phyloP scores from a whole-genome alignment of 2,113 vertebrate species.

The Nibea albiflora region DNA sequence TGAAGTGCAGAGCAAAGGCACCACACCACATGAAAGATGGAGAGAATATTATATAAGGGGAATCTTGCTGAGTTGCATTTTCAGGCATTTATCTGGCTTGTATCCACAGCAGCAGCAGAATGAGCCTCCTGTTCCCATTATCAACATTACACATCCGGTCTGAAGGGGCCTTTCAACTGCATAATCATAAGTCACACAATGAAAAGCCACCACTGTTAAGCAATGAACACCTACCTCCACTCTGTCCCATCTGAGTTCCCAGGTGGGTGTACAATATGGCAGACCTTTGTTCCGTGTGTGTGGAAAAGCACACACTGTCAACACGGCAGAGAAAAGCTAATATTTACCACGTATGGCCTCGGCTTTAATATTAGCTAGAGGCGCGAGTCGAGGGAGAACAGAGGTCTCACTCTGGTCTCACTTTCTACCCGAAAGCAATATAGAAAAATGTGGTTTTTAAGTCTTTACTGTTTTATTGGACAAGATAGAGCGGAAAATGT shows the following conservation, averaged over 20 bases:
- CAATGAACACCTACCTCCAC: constrained; percentile 62
- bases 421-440: constrained; percentile 51
- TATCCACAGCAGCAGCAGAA: constrained; percentile 53
- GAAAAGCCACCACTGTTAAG: constrained; percentile 70
- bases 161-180: constrained; percentile 64
- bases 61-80: constrained; percentile 5
- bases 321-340: constrained; percentile 85
- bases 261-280: constrained; percentile 77
- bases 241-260: constrained; percentile 64
- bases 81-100: constrained; percentile 10
- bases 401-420: constrained; percentile 62
- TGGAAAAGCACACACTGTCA: constrained; percentile 86
- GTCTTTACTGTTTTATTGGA: constrained; percentile 43
- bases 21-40: background rate
- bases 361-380: constrained; percentile 83
- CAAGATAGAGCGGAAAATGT: constrained; percentile 12
- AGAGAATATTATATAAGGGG: background rate
- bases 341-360: constrained; percentile 84
- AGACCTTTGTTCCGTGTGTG: constrained; percentile 84
- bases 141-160: constrained; percentile 62
- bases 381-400: constrained; percentile 70
- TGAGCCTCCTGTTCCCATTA: constrained; percentile 63
- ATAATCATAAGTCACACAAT: constrained; percentile 75
- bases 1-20: background rate
- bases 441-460: constrained; percentile 42